Evolutionary conservation across 2,113 vertebrate genomes (phyloP).

Genomic region (Ondatra zibethicus): DNA sequence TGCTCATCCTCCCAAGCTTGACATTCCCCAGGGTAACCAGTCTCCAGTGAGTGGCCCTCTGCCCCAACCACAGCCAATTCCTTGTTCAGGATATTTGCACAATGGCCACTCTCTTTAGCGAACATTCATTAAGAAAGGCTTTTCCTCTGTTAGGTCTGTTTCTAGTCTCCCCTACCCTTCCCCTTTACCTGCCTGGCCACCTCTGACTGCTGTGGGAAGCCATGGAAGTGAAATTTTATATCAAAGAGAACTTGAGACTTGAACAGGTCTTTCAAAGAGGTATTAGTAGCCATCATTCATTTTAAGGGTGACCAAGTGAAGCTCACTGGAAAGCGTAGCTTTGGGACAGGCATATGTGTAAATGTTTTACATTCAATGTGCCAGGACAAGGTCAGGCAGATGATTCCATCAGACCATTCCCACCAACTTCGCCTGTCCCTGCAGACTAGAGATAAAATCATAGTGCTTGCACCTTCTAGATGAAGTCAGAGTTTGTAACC

Average conservation of each 20-base stretch:
- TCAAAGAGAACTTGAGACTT: constrained; percentile 42
- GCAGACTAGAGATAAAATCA: not conserved
- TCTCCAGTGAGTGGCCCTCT: constrained; percentile 66
- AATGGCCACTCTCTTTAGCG: constrained; percentile 82
- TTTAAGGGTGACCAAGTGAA: constrained; percentile 48
- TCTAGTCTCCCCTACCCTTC: constrained; percentile 63
- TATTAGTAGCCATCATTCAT: not conserved
- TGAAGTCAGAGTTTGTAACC: not conserved
- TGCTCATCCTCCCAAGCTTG: constrained; percentile 83
- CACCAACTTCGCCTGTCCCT: not conserved
- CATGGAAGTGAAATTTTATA: not conserved
- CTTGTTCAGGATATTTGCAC: constrained; percentile 85
- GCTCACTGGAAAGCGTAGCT: not conserved
- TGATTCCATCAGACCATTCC: not conserved
- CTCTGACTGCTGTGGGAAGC: constrained; percentile 30
- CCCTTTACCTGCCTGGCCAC: not conserved
- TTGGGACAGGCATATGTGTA: not conserved
- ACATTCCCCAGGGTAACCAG: constrained; percentile 77
- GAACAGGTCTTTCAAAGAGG: not conserved
- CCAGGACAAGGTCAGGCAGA: not conserved
- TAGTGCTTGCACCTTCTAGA: not conserved
- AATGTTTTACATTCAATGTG: not conserved
- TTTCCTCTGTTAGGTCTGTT: constrained; percentile 74
- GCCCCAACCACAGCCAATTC: constrained; percentile 80
- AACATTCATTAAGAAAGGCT: constrained; percentile 85